These are phyloP conservation scores for Ruditapes philippinarum DNA, from an alignment of 1,140 invertebrate species.

Conservation along the genomic window DNA sequence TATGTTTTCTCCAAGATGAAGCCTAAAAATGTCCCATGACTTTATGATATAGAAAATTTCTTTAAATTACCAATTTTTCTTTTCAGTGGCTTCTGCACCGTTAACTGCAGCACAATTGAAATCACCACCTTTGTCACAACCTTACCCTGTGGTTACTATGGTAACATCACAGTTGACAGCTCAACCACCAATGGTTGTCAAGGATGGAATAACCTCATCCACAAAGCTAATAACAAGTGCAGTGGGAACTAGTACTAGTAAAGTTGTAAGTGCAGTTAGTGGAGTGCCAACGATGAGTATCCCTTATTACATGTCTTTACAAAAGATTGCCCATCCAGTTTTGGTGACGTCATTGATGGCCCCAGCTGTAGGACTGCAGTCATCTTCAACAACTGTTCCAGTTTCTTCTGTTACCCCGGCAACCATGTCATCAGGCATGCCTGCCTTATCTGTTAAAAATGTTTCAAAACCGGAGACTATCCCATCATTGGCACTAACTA, in stretches of 20 bases:
- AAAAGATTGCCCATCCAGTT: slow-evolving; percentile 60
- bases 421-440: neutral
- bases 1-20: too few species aligned
- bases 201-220: slow-evolving; percentile 29
- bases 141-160: neutral
- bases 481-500: neutral
- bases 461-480: slow-evolving; percentile 18
- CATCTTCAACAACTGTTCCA: neutral
- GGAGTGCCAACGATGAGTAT: slow-evolving; percentile 35
- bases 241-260: neutral
- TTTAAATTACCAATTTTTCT: neutral
- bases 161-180: slow-evolving; percentile 29
- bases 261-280: neutral
- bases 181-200: slow-evolving; percentile 26
- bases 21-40: too few species aligned
- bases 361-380: slow-evolving; percentile 33
- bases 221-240: neutral
- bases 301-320: slow-evolving; percentile 62
- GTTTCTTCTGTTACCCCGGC: neutral
- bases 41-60: too few species aligned
- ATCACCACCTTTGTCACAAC: slow-evolving; percentile 33
- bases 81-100: slow-evolving; percentile 51
- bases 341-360: slow-evolving; percentile 59
- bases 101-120: slow-evolving; percentile 55
- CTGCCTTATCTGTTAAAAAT: slow-evolving; percentile 2